Conservation (phyloP, 1,140 invertebrate species). For the Colletes gigas region DNA sequence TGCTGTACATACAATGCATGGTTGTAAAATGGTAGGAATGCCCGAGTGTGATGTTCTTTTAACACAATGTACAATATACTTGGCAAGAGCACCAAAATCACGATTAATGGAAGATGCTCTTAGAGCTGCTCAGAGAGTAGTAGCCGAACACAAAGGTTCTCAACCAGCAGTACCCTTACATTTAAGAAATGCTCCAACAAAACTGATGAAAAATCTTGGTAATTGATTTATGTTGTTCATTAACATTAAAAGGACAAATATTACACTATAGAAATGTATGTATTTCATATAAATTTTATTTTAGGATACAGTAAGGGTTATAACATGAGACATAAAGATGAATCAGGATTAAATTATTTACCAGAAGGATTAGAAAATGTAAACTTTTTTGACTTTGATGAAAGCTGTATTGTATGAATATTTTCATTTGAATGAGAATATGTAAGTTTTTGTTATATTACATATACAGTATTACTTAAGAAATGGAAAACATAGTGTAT, state of each 20-base stretch:
- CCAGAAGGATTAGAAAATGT: constrained; percentile 85
- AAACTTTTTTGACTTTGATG: constrained; percentile 84
- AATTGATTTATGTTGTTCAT: constrained; percentile 47
- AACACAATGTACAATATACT: constrained; percentile 88
- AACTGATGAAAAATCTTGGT: constrained; percentile 90
- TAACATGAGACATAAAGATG: constrained; percentile 82
- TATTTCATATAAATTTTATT: constrained; percentile 53
- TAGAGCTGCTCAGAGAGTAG: constrained; percentile 82
- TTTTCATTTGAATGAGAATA: not conserved
- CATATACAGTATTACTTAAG: not conserved
- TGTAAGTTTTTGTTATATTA: constrained; percentile 5
- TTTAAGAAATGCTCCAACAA: constrained; percentile 90
- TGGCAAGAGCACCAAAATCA: constrained; percentile 90
- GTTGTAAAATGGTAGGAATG: constrained; percentile 91
- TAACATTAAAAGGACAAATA: constrained; percentile 20
- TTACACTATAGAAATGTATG: constrained; percentile 1
- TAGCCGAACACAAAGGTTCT: constrained; percentile 84
- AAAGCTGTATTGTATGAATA: constrained; percentile 9
- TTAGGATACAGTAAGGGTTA: constrained; percentile 86
- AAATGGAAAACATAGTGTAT: not conserved
- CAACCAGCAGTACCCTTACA: constrained; percentile 88
- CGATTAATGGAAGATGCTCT: constrained; percentile 87
- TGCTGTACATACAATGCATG: constrained; percentile 88
- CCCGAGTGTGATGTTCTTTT: constrained; percentile 90
- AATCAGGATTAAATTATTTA: constrained; percentile 84